phyloP scores from a whole-genome alignment of 2,888 invertebrate species.

The Abrostola tripartita region DNA sequence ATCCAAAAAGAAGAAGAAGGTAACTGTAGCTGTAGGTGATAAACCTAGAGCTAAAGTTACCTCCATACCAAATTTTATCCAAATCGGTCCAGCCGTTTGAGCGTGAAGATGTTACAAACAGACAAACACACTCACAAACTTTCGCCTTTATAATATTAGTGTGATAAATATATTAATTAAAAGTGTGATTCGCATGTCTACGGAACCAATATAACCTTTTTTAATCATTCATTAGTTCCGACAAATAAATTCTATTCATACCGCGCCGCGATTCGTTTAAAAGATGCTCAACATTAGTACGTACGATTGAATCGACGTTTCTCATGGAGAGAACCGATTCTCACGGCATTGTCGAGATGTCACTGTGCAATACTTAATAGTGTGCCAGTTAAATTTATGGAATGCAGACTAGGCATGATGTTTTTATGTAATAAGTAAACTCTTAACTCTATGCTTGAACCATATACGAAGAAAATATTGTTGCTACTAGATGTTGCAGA shows the following conservation, averaged over 20 bases:
- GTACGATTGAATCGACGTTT: slow-evolving; percentile 33
- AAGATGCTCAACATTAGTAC: slow-evolving; percentile 36
- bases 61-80: too few species aligned
- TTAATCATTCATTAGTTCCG: slow-evolving; percentile 44
- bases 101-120: too few species aligned
- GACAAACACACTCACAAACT: too few species aligned
- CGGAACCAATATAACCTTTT: slow-evolving; percentile 26
- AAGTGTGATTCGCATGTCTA: too few species aligned
- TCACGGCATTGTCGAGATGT: slow-evolving; percentile 54
- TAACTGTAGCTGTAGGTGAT: too few species aligned
- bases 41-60: too few species aligned
- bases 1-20: too few species aligned
- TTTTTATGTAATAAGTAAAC: background rate
- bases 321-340: slow-evolving; percentile 55
- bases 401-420: slow-evolving; percentile 9
- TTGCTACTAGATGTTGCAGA: too few species aligned
- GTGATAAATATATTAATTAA: too few species aligned
- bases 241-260: slow-evolving; percentile 51
- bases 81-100: too few species aligned
- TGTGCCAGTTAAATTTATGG: slow-evolving; percentile 26
- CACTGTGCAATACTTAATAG: slow-evolving; percentile 53
- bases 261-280: slow-evolving; percentile 33
- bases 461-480: too few species aligned
- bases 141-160: too few species aligned
- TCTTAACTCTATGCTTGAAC: background rate